phyloP scores from a whole-genome alignment of 2,113 vertebrate species.

The Cephalopholis sonnerati region DNA sequence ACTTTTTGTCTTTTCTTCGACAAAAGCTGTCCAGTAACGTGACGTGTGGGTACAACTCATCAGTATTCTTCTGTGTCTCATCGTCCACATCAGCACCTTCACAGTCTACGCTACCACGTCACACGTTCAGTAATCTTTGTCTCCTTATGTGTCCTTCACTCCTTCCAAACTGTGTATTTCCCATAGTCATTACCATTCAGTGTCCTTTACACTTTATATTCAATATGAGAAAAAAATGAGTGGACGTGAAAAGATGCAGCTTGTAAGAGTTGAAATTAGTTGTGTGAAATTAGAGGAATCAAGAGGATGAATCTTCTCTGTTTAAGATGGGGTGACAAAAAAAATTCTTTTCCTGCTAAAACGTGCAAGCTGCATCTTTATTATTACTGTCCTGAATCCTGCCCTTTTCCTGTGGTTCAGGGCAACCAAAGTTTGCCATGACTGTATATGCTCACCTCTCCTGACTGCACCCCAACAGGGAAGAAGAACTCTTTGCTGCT shows the following conservation, averaged over 20 bases:
- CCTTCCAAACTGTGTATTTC: conserved; percentile 52
- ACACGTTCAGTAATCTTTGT: conserved; percentile 69
- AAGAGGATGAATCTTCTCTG: background rate
- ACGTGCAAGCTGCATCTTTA: conserved; percentile 70
- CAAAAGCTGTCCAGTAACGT: conserved; percentile 50
- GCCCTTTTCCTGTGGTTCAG: conserved; percentile 49
- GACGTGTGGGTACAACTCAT: conserved; percentile 68
- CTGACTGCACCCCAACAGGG: conserved; percentile 85
- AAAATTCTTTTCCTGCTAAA: background rate
- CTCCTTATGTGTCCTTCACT: conserved; percentile 72
- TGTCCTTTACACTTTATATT: conserved; percentile 67
- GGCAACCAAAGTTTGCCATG: conserved; percentile 56
- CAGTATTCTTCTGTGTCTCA: conserved; percentile 66
- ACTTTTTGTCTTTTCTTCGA: conserved; percentile 21
- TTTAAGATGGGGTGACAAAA: background rate
- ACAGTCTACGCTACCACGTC: conserved; percentile 56
- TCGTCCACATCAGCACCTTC: conserved; percentile 68
- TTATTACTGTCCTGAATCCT: conserved; percentile 24
- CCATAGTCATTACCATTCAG: conserved; percentile 72
- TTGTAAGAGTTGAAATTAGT: conserved; percentile 48
- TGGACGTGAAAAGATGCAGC: conserved; percentile 71
- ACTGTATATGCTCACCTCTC: conserved; percentile 66
- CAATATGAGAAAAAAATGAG: conserved; percentile 36
- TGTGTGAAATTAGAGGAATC: background rate
- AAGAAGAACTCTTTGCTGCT: conserved; percentile 99